Conservation (phyloP, 2,797 vertebrate genomes). For the Nasua narica region DNA sequence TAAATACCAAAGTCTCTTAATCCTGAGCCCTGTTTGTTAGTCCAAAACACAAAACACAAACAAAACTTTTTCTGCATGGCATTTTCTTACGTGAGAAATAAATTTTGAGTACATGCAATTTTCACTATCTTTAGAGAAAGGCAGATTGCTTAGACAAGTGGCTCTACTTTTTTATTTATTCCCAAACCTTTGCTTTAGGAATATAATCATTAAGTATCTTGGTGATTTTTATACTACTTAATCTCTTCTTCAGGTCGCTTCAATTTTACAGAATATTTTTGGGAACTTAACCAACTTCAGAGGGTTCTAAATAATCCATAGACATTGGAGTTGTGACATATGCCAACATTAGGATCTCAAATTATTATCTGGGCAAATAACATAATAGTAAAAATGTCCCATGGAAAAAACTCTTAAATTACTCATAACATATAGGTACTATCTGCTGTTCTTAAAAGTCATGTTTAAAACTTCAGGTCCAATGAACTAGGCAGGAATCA, state of each 20-base stretch:
- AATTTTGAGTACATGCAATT: not conserved
- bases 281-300: not conserved
- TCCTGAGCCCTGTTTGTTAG: not conserved
- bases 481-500: not conserved
- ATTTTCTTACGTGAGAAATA: not conserved
- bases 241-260: not conserved
- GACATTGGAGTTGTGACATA: not conserved
- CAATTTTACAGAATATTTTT: not conserved
- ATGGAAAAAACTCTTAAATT: not conserved
- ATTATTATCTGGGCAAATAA: not conserved
- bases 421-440: not conserved
- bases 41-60: not conserved
- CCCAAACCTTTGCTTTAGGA: not conserved
- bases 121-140: not conserved
- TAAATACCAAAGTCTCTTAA: not conserved
- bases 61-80: not conserved
- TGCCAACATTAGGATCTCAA: not conserved
- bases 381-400: not conserved
- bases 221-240: not conserved
- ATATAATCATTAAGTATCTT: not conserved
- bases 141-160: not conserved
- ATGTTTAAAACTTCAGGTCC: not conserved
- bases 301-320: not conserved
- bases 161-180: not conserved
- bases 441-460: not conserved